phyloP scores from a whole-genome alignment of 2,888 invertebrate species.

The Callosobruchus maculatus region DNA sequence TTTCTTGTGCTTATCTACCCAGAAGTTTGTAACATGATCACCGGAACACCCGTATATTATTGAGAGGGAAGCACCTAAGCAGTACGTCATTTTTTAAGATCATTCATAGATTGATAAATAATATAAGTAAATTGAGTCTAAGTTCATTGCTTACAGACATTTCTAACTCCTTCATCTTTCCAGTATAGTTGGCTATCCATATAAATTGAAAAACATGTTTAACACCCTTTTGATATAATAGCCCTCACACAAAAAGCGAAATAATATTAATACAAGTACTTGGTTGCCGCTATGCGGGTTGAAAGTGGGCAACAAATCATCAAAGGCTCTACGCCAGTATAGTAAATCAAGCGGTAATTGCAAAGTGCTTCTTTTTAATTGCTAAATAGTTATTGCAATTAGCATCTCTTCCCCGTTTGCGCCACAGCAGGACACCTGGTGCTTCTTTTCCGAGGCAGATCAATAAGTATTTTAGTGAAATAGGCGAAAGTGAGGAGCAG shows the following conservation, averaged over 20 bases:
- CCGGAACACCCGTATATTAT: too few species aligned
- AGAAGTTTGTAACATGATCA: too few species aligned
- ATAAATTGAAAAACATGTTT: too few species aligned
- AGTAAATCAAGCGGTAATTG: constrained; percentile 39
- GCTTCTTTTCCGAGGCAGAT: neutral
- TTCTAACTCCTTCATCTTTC: too few species aligned
- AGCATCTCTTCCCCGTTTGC: constrained; percentile 23
- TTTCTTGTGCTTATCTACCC: too few species aligned
- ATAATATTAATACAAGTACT: neutral
- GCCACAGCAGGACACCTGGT: constrained; percentile 10
- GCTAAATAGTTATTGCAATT: constrained; percentile 42
- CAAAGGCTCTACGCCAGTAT: constrained; percentile 27
- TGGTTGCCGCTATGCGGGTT: constrained; percentile 7
- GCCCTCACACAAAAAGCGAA: neutral
- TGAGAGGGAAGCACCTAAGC: too few species aligned
- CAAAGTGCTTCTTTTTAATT: constrained; percentile 43
- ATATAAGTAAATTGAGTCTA: too few species aligned
- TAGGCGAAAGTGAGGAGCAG: neutral
- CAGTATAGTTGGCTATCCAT: too few species aligned
- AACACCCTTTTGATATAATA: neutral
- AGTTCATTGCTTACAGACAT: too few species aligned
- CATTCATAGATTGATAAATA: too few species aligned
- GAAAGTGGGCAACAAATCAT: constrained; percentile 32
- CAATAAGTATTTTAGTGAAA: neutral
- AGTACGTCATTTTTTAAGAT: too few species aligned